These are phyloP conservation scores for Oryctolagus cuniculus DNA, from an alignment of 2,113 vertebrate genomes.

Conservation along the genomic window mOryCun1.1 NC_091449.1:39767501-39768000, in stretches of 20 bases:
- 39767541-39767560: no score
- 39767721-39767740: no score
- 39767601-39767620: no score
- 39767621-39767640: no score
- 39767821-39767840: background rate
- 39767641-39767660: no score
- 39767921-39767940: background rate
- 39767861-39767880: background rate
- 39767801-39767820: background rate
- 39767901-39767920: background rate
- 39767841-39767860: background rate
- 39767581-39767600: no score
- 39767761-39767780: background rate
- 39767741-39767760: background rate
- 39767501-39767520: no score
- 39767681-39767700: no score
- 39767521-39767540: no score
- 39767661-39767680: no score
- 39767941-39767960: background rate
- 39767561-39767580: no score
- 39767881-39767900: slow-evolving; percentile 9
- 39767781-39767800: background rate
- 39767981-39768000: slow-evolving; percentile 27
- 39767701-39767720: no score
- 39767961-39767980: background rate